Base-by-base conservation (phyloP, 1,140 invertebrate species). In the Drosophila fuyamai region DNA sequence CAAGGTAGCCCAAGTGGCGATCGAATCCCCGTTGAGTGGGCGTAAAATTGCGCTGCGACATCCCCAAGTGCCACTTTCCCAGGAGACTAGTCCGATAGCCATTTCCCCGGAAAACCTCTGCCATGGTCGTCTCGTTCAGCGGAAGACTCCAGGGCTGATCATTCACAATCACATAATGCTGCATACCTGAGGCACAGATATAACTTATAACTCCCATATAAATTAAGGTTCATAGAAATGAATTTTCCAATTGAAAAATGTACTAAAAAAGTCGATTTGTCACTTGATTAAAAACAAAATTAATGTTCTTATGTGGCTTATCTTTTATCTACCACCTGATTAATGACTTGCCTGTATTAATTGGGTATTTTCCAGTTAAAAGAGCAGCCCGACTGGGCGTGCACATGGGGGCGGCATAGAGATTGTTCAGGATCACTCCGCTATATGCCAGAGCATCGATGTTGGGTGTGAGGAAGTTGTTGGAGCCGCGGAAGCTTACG, bases 51-150 rank as follows among this genome's bases (percentile, higher is more conserved):
- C 93, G 94, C 32, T 94, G 94, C 63, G 94, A 95, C 78, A 94
- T 95, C 1, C 97, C 97, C 51, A 97, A 93, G 86, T 98, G 97
- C 97, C 97, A 98, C 93, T 98, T 98, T 12, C 98, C 98, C 16
- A 98, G 94, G 12, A 96, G 94, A 91, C 96, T 95, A 0, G 97
- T 98, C 5, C 92, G 92, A 90, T 98, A 98, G 0, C 97, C 97
- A 0, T 94, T 85, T 43, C 95, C 93, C 84, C 95, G 95, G 27
- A 98, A 93, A 80, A 96, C 94, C 92, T 97, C 93, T 0, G 97
- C 96, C 54, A 98, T 92, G 29, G 97, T 92, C 81, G 95, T 96
- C 89, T 97, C 95, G 23, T 94, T 93, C 3, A 97, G 77, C 0
- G 96, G 96, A 8, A 98, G 91, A 35, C 96, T 96, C 81, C 95